A percentile compares a stretch with the other conserved stretches of the same genome.
These are phyloP conservation scores for Teleogryllus occipitalis DNA, from an alignment of 1,140 invertebrate species.

Conservation along the genomic window DNA sequence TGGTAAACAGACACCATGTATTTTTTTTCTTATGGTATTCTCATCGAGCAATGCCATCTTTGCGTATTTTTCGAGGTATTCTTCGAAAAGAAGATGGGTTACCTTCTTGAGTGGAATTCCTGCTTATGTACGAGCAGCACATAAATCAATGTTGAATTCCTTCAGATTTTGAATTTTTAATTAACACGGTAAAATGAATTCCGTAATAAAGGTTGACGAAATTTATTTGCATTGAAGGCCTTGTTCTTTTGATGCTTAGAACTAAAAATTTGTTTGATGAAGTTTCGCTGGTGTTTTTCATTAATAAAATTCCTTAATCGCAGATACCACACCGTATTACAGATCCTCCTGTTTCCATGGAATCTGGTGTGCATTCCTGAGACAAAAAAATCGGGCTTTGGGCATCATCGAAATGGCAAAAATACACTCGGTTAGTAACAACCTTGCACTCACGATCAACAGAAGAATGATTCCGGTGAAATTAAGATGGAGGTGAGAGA, in stretches of 20 bases:
- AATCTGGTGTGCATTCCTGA: too few species aligned
- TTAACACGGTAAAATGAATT: not conserved
- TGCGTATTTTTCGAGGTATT: not conserved
- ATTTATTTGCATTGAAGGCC: not conserved
- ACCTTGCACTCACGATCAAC: too few species aligned
- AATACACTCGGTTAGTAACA: too few species aligned
- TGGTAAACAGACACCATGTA: not conserved
- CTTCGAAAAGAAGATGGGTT: conserved; percentile 5
- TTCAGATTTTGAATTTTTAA: not conserved
- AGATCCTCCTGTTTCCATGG: not conserved
- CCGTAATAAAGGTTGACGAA: not conserved
- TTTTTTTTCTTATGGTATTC: conserved; percentile 1
- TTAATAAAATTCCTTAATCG: not conserved
- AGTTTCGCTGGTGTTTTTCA: conserved; percentile 7
- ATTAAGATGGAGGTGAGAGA: too few species aligned
- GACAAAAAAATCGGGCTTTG: too few species aligned
- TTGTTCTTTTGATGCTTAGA: conserved; percentile 10
- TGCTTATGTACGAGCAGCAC: not conserved
- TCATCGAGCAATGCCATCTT: not conserved
- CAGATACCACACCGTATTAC: conserved; percentile 2
- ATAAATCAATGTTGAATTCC: not conserved
- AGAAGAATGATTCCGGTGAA: too few species aligned
- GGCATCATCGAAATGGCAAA: too few species aligned
- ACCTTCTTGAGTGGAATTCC: conserved; percentile 12
- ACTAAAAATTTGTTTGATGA: conserved; percentile 2